These are phyloP conservation scores for Salmo trutta DNA, from an alignment of 2,797 vertebrate species.

Conservation along the genomic window DNA sequence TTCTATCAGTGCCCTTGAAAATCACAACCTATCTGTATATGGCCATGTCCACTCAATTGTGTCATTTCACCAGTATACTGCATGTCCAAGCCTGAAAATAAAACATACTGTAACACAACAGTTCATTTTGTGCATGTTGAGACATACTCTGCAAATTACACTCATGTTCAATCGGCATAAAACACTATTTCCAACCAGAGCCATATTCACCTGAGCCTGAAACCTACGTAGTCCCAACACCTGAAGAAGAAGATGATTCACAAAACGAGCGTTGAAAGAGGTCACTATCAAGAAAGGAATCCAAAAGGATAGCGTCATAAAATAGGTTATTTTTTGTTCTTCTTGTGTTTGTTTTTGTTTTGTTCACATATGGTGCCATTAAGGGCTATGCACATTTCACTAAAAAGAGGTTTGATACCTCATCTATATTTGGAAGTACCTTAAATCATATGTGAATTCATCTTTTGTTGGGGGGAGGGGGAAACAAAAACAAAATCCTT, in stretches of 20 bases:
- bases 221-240: constrained; percentile 79
- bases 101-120: neutral
- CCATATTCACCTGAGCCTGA: constrained; percentile 81
- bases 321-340: constrained; percentile 34
- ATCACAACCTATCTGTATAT: neutral
- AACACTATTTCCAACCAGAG: constrained; percentile 92
- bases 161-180: constrained; percentile 80
- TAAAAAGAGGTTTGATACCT: constrained; percentile 57
- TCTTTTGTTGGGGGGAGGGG: constrained; percentile 19
- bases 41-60: neutral
- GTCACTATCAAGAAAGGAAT: constrained; percentile 71
- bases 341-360: constrained; percentile 62
- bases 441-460: constrained; percentile 59
- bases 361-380: constrained; percentile 60
- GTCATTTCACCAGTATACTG: neutral
- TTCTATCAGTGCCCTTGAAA: constrained; percentile 18
- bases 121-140: constrained; percentile 68
- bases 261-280: constrained; percentile 83
- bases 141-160: constrained; percentile 68
- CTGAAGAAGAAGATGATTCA: constrained; percentile 81
- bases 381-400: constrained; percentile 46
- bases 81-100: neutral
- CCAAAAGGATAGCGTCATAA: constrained; percentile 67
- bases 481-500: constrained; percentile 21
- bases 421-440: constrained; percentile 45